Conservation (phyloP, 1,140 invertebrate genomes). For the Pseudomyrmex concolor region DNA sequence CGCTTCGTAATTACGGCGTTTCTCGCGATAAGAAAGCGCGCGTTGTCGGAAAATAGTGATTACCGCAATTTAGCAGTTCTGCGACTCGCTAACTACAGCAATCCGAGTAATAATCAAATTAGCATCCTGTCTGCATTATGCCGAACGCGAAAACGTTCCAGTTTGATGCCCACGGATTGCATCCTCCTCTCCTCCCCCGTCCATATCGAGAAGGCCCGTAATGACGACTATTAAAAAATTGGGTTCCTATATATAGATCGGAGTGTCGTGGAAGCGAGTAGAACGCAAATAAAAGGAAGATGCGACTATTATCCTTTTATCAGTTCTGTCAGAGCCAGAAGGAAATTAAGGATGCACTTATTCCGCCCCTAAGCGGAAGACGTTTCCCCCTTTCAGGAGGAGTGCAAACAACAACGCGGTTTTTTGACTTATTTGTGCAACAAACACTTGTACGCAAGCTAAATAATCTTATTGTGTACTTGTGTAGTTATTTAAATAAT, state of each 20-base stretch:
- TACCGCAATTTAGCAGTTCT: constrained; percentile 44
- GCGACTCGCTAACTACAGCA: constrained; percentile 56
- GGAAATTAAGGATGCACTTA: constrained; percentile 70
- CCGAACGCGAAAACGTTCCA: constrained; percentile 48
- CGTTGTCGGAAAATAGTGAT: constrained; percentile 52
- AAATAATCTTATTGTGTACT: not conserved
- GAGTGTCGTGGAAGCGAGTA: constrained; percentile 20
- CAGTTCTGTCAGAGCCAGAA: constrained; percentile 30
- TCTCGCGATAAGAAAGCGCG: constrained; percentile 52
- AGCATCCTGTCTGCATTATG: constrained; percentile 53
- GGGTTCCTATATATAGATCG: constrained; percentile 42
- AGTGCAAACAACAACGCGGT: constrained; percentile 58
- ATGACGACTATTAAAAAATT: constrained; percentile 60
- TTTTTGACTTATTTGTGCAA: not conserved
- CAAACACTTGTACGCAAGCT: not conserved
- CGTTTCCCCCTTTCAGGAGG: constrained; percentile 56
- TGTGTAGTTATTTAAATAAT: not conserved
- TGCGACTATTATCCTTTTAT: constrained; percentile 69
- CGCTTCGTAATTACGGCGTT: constrained; percentile 21
- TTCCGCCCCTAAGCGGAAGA: constrained; percentile 64
- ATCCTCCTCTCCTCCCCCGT: constrained; percentile 31
- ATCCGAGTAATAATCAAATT: constrained; percentile 60
- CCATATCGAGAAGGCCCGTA: constrained; percentile 40
- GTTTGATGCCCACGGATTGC: constrained; percentile 55
- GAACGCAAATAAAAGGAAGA: constrained; percentile 61